phyloP scores from a whole-genome alignment of 2,888 invertebrate genomes.

The Drosophila stalkeri region DNA sequence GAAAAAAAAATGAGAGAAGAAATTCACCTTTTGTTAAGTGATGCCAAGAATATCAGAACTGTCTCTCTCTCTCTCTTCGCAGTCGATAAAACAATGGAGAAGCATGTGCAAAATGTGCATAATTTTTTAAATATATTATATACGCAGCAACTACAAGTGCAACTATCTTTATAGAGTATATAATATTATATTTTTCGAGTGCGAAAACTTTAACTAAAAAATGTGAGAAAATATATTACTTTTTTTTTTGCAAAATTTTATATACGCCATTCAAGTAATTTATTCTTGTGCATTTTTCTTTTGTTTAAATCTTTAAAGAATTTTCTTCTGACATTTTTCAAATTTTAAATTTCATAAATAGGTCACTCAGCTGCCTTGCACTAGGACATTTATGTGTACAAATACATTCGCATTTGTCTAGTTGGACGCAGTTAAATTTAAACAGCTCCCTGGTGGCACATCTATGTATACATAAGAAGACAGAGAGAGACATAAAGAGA shows the following conservation, averaged over 20 bases:
- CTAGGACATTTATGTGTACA: constrained; percentile 2
- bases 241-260: no score
- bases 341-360: constrained; percentile 7
- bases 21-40: constrained; percentile 15
- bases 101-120: not conserved
- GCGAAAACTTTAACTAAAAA: no score
- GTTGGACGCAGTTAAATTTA: constrained; percentile 45
- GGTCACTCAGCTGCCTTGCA: constrained; percentile 4
- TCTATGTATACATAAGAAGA: constrained; percentile 14
- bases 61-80: not conserved
- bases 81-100: constrained; percentile 3
- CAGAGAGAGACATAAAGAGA: not conserved
- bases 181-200: no score
- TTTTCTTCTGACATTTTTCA: not conserved
- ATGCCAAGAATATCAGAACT: constrained; percentile 3
- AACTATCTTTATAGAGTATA: no score
- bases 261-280: no score
- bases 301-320: not conserved
- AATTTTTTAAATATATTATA: no score
- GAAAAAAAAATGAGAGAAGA: not conserved
- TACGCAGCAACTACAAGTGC: not conserved
- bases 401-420: constrained; percentile 10
- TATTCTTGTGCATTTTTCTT: not conserved
- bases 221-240: no score
- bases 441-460: constrained; percentile 46